Evolutionary conservation across 1,140 invertebrate species (phyloP), one percentile per base, ranked within the genome.

Genomic region (Subanguina moxae): DNA sequence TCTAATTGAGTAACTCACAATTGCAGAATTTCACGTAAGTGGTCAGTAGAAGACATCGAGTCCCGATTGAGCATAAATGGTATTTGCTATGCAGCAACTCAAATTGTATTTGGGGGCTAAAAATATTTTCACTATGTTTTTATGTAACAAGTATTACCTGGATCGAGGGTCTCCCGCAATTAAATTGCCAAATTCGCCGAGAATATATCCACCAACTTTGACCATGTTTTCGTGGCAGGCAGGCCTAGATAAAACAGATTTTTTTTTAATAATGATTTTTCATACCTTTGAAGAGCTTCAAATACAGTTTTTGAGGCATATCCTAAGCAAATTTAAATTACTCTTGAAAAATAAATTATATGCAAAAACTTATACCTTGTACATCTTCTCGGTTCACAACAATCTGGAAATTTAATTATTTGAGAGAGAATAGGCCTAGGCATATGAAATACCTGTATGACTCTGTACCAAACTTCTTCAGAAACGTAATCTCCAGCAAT

Each of bases 221-320:
- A 99, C 95, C 95, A 99, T 99, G 84, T 99, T 99, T 86, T 99
- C 96, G 85, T 99, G 96, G 83, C 95, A 99, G 58, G 95, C 77
- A 84, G 70, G 94, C 91, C 88, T 38, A 38, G 11, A 38, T 3
- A 11, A 38, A 38, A 38, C n/a, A n/a, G n/a, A n/a, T 52, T 52
- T 52, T 52, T 52, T 19, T 21, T 28, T 9, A 42, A 19, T 58
- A 42, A 28, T 11, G 32, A 5, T 38, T 38, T 38, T 38, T 5
- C 3, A 38, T 38, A 38, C 32, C 23, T 43, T 43, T 71, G 45
- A 28, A 74, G 71, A 0, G 80, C 87, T 83, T 98, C 95, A 86
- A 99, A 99, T 7, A 97, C 94, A 42, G 95, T 98, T 86, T 99
- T 99, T 8, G 96, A 94, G 57, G 96, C 94, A 86, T 99, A 99